Percentiles rank a stretch among this genome's conserved stretches.
phyloP scores from a whole-genome alignment of 2,888 invertebrate genomes.

The Phyllotreta striolata region DNA sequence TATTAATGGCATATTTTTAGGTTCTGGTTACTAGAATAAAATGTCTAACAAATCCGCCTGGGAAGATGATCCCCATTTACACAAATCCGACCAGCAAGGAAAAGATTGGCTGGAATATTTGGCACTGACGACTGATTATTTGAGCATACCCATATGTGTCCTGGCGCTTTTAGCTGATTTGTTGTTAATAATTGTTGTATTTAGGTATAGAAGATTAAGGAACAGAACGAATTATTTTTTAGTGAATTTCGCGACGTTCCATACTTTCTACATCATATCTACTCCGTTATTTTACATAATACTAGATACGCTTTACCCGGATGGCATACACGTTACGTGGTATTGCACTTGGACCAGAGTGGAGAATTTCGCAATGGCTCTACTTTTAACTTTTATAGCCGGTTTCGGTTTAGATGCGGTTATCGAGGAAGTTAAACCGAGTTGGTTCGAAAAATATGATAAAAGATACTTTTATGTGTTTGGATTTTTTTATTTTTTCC shows the following conservation, averaged over 20 bases:
- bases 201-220: constrained; percentile 37
- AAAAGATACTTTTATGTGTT: constrained; percentile 37
- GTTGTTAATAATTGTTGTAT: constrained; percentile 29
- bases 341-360: constrained; percentile 39
- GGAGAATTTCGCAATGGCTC: constrained; percentile 38
- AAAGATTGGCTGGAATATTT: constrained; percentile 36
- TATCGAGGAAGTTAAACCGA: constrained; percentile 29
- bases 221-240: constrained; percentile 37
- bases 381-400: constrained; percentile 38
- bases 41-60: constrained; percentile 30
- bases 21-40: not conserved
- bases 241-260: constrained; percentile 37
- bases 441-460: constrained; percentile 39
- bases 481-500: constrained; percentile 39
- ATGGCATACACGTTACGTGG: constrained; percentile 32
- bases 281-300: constrained; percentile 39
- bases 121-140: constrained; percentile 32
- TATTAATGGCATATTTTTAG: not conserved
- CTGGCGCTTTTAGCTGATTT: constrained; percentile 30
- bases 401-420: constrained; percentile 42
- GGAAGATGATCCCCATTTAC: constrained; percentile 36
- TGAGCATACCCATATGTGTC: constrained; percentile 36
- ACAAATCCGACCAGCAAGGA: constrained; percentile 25
- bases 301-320: constrained; percentile 35
- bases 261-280: constrained; percentile 38